These are phyloP conservation scores for Stomorhina lunata DNA, from an alignment of 2,888 invertebrate genomes.

Conservation along the genomic window DNA sequence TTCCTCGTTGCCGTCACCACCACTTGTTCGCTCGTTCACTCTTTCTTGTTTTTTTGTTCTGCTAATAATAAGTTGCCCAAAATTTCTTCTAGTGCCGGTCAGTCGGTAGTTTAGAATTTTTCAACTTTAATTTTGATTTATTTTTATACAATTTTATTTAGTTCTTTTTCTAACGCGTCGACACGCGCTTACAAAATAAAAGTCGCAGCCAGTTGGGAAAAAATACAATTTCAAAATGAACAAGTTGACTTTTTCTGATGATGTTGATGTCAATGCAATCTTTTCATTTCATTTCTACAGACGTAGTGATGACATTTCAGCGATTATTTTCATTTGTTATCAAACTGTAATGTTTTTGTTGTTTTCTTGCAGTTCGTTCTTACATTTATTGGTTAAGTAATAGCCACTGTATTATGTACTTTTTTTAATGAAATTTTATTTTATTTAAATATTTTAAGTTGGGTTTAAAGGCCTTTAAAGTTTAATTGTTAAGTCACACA, in stretches of 20 bases:
- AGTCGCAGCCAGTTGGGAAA: constrained; percentile 31
- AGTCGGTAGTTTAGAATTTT: constrained; percentile 25
- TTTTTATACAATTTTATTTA: constrained; percentile 6
- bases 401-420: not conserved
- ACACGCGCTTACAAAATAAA: constrained; percentile 16
- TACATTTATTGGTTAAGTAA: not conserved
- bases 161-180: not conserved
- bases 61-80: not conserved
- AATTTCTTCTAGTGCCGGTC: constrained; percentile 21
- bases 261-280: constrained; percentile 21
- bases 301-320: not conserved
- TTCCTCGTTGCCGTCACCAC: not conserved
- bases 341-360: not conserved
- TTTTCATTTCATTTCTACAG: constrained; percentile 16
- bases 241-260: constrained; percentile 10
- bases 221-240: constrained; percentile 28
- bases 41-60: not conserved
- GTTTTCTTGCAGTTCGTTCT: not conserved
- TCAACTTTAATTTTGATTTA: not conserved
- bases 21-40: not conserved
- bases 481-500: too few relatives aligned
- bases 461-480: too few relatives aligned
- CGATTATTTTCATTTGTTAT: constrained; percentile 13
- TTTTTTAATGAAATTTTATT: not conserved
- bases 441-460: not conserved